A percentile compares a stretch with the other conserved stretches of the same genome.
Conservation (phyloP, 2,797 vertebrate genomes). For the Spheniscus humboldti region DNA sequence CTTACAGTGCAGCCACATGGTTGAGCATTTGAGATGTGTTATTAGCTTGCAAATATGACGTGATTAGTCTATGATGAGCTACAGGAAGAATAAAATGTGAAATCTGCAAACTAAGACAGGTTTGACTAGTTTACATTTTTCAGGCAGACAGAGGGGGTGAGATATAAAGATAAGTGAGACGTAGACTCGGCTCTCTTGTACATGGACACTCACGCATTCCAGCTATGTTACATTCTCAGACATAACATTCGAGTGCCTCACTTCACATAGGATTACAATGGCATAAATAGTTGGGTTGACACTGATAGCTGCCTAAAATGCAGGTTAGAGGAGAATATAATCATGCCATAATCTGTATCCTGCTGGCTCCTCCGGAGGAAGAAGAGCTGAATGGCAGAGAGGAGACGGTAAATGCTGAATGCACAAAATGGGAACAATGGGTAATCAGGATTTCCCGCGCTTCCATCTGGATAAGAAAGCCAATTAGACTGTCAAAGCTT, state of each 20-base stretch:
- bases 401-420: neutral
- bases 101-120: neutral
- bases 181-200: neutral
- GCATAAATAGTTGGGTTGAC: neutral
- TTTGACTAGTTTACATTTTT: neutral
- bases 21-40: neutral
- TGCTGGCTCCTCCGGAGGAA: neutral
- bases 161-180: neutral
- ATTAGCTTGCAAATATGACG: fast-evolving
- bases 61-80: neutral
- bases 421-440: neutral
- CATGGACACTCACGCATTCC: neutral
- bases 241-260: fast-evolving
- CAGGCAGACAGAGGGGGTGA: neutral
- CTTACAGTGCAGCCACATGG: neutral
- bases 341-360: neutral
- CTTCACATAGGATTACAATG: neutral
- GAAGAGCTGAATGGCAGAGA: neutral
- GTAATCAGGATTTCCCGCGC: neutral
- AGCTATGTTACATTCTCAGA: neutral
- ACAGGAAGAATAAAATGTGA: neutral
- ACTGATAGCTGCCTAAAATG: neutral
- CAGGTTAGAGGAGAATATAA: neutral
- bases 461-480: neutral
- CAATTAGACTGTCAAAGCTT: neutral